phyloP scores from a whole-genome alignment of 2,888 invertebrate genomes.

The Pocota personata region DNA sequence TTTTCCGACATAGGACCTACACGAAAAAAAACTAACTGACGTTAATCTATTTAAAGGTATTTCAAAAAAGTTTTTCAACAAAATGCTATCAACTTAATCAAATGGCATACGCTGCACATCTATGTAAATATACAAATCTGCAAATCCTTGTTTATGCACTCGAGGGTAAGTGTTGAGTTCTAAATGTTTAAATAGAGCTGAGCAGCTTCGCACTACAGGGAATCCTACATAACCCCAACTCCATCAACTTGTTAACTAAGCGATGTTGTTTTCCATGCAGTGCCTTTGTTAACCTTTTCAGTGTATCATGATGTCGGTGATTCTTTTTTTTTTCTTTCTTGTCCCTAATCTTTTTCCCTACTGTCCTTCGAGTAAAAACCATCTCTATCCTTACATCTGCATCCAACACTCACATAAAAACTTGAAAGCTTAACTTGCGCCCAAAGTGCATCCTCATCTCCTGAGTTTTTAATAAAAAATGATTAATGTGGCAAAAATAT shows the following conservation, averaged over 20 bases:
- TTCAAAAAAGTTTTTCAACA: background rate
- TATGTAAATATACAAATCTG: slow-evolving; percentile 8
- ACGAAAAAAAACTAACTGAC: background rate
- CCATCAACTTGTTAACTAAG: slow-evolving; percentile 6
- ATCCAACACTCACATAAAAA: slow-evolving; percentile 15
- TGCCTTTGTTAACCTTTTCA: slow-evolving; percentile 20
- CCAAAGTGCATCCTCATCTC: slow-evolving; percentile 69
- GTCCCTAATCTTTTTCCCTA: background rate
- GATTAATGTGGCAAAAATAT: slow-evolving; percentile 67
- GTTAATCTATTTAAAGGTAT: background rate
- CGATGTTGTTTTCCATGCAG: background rate
- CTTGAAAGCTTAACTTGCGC: slow-evolving; percentile 55
- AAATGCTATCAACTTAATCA: background rate
- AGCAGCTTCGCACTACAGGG: background rate
- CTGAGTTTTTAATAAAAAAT: slow-evolving; percentile 71
- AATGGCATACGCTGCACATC: background rate
- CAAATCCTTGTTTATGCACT: slow-evolving; percentile 18
- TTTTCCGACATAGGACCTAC: no score
- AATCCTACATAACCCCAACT: background rate
- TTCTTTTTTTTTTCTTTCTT: background rate
- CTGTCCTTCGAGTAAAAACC: background rate
- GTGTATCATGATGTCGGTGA: background rate
- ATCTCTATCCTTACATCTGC: background rate
- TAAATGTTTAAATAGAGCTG: slow-evolving; percentile 24
- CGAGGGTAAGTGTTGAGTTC: background rate